phyloP scores from a whole-genome alignment of 2,888 invertebrate genomes.

The Leptopilina myrica region DNA sequence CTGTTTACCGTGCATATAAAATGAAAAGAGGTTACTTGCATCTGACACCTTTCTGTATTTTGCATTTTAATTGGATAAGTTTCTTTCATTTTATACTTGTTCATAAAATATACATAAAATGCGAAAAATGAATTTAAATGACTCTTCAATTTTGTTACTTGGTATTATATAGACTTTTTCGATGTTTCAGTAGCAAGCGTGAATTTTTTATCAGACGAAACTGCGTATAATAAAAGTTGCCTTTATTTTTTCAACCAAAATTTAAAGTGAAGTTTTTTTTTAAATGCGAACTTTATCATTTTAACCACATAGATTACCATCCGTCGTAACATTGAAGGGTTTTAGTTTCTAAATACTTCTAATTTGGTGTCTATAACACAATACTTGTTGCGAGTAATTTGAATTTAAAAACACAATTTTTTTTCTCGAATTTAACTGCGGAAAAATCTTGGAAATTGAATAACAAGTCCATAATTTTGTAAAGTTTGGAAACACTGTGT shows the following conservation, averaged over 20 bases:
- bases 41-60: constrained; percentile 39
- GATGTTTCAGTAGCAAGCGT: neutral
- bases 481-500: constrained; percentile 17
- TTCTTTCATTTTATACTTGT: constrained; percentile 33
- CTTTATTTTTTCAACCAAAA: neutral
- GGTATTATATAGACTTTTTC: neutral
- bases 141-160: constrained; percentile 14
- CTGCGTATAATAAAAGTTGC: neutral
- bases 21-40: constrained; percentile 32
- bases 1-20: constrained; percentile 28
- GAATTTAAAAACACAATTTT: neutral
- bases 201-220: neutral
- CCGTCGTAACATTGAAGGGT: too few species aligned
- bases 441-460: constrained; percentile 21
- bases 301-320: too few species aligned
- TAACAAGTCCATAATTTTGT: constrained; percentile 28
- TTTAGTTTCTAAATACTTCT: too few species aligned
- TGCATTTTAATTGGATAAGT: constrained; percentile 41
- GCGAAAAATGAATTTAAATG: constrained; percentile 37
- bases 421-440: neutral
- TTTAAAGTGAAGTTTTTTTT: too few species aligned
- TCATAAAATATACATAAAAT: constrained; percentile 39
- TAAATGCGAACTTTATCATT: too few species aligned
- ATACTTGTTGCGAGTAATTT: neutral
- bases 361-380: too few species aligned